phyloP scores from a whole-genome alignment of 2,113 vertebrate species.

The Melospiza georgiana region DNA sequence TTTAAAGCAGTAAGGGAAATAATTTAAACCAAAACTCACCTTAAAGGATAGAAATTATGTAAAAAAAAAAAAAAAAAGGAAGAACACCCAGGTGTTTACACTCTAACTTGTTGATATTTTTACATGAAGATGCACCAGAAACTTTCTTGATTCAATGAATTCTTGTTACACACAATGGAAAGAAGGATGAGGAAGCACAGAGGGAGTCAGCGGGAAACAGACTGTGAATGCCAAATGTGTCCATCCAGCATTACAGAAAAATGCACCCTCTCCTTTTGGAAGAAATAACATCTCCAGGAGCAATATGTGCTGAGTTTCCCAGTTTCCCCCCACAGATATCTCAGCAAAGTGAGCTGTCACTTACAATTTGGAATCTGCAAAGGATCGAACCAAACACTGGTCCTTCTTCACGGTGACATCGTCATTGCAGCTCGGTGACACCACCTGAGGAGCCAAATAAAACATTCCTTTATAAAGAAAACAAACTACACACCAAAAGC shows the following conservation, averaged over 20 bases:
- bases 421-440: constrained; percentile 95
- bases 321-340: background rate
- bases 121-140: background rate
- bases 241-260: background rate
- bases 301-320: background rate
- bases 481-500: background rate
- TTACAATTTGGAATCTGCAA: constrained; percentile 96
- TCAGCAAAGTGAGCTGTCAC: constrained; percentile 32
- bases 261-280: background rate
- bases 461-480: background rate
- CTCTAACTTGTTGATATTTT: background rate
- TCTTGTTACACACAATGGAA: background rate
- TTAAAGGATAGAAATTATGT: background rate
- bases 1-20: background rate
- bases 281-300: background rate
- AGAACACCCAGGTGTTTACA: background rate
- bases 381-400: constrained; percentile 95
- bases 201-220: background rate
- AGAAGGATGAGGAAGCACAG: background rate
- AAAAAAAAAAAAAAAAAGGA: no score
- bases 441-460: constrained; percentile 79
- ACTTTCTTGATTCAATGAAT: background rate
- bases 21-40: background rate
- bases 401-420: constrained; percentile 95
- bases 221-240: background rate